Conservation (phyloP, 2,113 vertebrate genomes). For the Merops nubicus region DNA sequence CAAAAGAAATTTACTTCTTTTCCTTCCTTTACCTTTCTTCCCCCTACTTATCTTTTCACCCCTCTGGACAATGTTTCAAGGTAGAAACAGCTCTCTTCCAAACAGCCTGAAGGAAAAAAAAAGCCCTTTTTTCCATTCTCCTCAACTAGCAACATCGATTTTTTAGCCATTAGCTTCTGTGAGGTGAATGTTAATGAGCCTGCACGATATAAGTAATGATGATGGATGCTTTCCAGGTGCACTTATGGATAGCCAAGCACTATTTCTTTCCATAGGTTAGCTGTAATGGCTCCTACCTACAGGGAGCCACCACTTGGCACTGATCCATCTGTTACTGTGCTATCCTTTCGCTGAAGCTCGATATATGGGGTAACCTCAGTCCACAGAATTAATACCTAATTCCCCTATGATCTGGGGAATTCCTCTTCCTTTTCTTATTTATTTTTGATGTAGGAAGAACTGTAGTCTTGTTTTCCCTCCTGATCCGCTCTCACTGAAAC, state of each 20-base stretch:
- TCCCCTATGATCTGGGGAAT: neutral
- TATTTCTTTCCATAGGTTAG: neutral
- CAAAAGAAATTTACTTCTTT: neutral
- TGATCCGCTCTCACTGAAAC: neutral
- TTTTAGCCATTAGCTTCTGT: conserved; percentile 9
- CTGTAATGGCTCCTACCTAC: neutral
- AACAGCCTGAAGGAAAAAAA: neutral
- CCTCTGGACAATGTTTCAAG: neutral
- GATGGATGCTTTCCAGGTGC: conserved; percentile 28
- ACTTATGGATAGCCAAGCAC: neutral
- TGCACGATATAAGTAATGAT: neutral
- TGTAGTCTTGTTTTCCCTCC: neutral
- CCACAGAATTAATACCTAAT: neutral
- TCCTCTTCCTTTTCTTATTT: neutral
- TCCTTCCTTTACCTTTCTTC: neutral
- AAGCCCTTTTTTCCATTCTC: neutral
- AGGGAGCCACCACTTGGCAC: neutral
- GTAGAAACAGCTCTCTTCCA: neutral
- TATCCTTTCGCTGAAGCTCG: neutral
- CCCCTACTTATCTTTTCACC: neutral
- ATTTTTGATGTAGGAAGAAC: neutral
- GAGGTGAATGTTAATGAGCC: conserved; percentile 23
- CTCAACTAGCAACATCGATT: neutral
- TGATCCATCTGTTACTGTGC: neutral
- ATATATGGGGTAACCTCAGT: neutral